phyloP scores from a whole-genome alignment of 2,797 vertebrate genomes.

The Sebastes vulpes region DNA sequence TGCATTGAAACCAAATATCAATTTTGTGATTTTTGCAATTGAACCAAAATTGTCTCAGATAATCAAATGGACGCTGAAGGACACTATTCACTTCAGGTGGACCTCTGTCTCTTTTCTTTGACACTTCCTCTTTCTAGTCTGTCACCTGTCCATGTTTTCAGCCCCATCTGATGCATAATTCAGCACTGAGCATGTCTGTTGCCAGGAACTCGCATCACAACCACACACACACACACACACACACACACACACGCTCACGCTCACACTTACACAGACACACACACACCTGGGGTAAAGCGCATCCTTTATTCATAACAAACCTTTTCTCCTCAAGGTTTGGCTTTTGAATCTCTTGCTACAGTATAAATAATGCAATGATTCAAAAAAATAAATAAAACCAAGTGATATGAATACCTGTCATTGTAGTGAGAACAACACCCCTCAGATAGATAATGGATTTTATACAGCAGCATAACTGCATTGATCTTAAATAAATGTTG shows the following conservation, averaged over 20 bases:
- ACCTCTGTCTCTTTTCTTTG: background rate
- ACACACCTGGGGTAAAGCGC: slow-evolving; percentile 35
- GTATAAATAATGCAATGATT: slow-evolving; percentile 74
- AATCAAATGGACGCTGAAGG: background rate
- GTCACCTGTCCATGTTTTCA: slow-evolving; percentile 49
- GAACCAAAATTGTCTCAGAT: background rate
- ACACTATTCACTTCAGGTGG: background rate
- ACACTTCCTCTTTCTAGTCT: slow-evolving; percentile 31
- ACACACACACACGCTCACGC: background rate
- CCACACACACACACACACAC: background rate
- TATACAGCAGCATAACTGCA: slow-evolving; percentile 18
- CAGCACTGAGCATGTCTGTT: slow-evolving; percentile 46
- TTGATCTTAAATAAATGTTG: slow-evolving; percentile 43
- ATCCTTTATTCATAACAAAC: slow-evolving; percentile 76
- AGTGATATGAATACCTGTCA: slow-evolving; percentile 55
- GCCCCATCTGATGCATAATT: slow-evolving; percentile 66
- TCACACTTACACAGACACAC: background rate
- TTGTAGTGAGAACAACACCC: slow-evolving; percentile 39
- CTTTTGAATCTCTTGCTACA: slow-evolving; percentile 50
- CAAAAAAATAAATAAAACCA: slow-evolving; percentile 20
- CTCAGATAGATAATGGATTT: slow-evolving; percentile 45
- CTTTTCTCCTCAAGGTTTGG: slow-evolving; percentile 63
- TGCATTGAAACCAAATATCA: background rate
- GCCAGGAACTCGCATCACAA: slow-evolving; percentile 27
- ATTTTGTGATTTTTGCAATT: background rate